phyloP scores from a whole-genome alignment of 2,888 invertebrate genomes.

The Pelosia muscerda region DNA sequence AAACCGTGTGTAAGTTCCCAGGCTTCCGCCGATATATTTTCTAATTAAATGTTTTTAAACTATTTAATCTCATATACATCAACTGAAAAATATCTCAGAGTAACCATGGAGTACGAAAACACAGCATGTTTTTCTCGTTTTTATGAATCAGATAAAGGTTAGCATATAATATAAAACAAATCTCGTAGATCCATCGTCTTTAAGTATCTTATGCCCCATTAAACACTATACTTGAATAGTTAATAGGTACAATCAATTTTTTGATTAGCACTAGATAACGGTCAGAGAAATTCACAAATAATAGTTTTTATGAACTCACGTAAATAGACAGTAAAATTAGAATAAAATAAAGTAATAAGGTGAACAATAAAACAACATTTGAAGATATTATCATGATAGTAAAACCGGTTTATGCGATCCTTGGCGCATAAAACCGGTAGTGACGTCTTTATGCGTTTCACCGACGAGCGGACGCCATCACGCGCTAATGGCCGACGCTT shows the following conservation, averaged over 20 bases:
- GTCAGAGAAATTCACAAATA: conserved; percentile 21
- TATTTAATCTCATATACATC: too few relatives aligned
- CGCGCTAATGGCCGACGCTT: conserved; percentile 65
- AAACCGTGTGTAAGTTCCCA: too few relatives aligned
- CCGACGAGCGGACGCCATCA: conserved; percentile 56
- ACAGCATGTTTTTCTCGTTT: too few relatives aligned
- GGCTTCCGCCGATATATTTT: too few relatives aligned
- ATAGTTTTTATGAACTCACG: conserved; percentile 27
- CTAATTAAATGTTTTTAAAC: too few relatives aligned
- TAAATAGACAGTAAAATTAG: conserved; percentile 40
- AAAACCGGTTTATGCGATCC: conserved; percentile 52
- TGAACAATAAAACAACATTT: conserved; percentile 40
- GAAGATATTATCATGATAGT: conserved; percentile 45
- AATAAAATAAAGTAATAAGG: conserved; percentile 48
- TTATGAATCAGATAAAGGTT: too few relatives aligned
- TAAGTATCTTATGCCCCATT: neutral
- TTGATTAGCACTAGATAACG: neutral
- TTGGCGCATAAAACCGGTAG: conserved; percentile 35
- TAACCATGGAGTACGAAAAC: too few relatives aligned
- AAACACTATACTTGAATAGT: neutral
- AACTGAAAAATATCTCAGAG: too few relatives aligned
- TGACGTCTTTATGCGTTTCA: conserved; percentile 38
- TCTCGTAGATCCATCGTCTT: too few relatives aligned
- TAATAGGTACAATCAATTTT: neutral
- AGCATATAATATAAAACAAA: too few relatives aligned